phyloP scores from a whole-genome alignment of 2,888 invertebrate species.

The Endotricha flammealis region DNA sequence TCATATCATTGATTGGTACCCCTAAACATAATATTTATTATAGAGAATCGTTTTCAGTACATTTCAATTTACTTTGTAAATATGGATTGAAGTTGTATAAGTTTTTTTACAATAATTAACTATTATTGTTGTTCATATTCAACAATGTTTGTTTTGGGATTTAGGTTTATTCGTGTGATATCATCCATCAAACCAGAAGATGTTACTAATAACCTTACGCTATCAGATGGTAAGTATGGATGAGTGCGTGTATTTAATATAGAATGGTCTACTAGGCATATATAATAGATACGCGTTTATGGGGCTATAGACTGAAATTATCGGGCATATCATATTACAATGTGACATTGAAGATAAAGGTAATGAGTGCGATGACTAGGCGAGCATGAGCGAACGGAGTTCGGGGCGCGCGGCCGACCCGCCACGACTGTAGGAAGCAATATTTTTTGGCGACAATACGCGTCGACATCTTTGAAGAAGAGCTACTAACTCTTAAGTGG shows the following conservation, averaged over 20 bases:
- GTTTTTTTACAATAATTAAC: no score
- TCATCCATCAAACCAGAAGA: constrained; percentile 1
- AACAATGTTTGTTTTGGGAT: no score
- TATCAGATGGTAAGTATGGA: constrained; percentile 2
- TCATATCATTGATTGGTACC: no score
- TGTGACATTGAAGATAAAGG: constrained; percentile 1
- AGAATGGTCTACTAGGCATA: background rate
- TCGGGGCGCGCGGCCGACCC: background rate
- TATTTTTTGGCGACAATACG: constrained; percentile 49
- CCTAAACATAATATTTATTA: no score
- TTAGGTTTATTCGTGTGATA: background rate
- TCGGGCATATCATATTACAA: constrained; percentile 3
- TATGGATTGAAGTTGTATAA: no score
- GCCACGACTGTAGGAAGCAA: constrained; percentile 40
- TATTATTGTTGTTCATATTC: no score
- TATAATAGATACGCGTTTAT: no score
- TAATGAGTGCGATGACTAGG: background rate
- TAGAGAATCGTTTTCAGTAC: no score
- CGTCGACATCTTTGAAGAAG: constrained; percentile 42
- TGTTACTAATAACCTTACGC: constrained; percentile 2
- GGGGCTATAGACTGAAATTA: background rate
- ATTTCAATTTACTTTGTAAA: no score
- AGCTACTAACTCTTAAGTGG: constrained; percentile 61
- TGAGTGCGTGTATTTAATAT: constrained; percentile 4
- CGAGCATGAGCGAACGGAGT: constrained; percentile 11